Percentiles rank a stretch among this genome's conserved stretches.
Conservation (phyloP, 1,140 invertebrate species). For the Armadillidium nasatum region DNA sequence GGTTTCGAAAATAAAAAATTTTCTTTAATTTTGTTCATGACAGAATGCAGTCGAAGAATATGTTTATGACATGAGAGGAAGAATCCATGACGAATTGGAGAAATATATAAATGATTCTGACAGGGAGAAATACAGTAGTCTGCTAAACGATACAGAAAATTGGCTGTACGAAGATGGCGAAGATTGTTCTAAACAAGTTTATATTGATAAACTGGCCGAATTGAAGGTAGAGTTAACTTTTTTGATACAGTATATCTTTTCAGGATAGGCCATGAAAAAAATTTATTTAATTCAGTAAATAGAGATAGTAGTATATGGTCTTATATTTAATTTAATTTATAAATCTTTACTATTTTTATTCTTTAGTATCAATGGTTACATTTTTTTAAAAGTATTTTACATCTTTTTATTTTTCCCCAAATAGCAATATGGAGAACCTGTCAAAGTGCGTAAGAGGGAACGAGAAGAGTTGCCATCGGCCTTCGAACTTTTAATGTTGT, state of each 20-base stretch:
- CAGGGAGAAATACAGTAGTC: slow-evolving; percentile 60
- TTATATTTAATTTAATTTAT: no score
- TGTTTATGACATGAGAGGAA: slow-evolving; percentile 89
- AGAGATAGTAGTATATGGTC: no score
- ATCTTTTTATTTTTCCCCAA: no score
- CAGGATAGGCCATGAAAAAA: no score
- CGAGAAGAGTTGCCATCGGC: slow-evolving; percentile 67
- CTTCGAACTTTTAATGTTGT: slow-evolving; percentile 68
- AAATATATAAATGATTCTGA: slow-evolving; percentile 70
- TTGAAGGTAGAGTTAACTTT: slow-evolving; percentile 57
- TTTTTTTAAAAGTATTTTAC: no score
- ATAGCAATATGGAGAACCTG: slow-evolving; percentile 67
- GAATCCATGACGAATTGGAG: slow-evolving; percentile 70
- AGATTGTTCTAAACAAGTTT: slow-evolving; percentile 80
- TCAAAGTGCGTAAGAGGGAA: slow-evolving; percentile 72
- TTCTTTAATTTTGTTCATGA: not conserved
- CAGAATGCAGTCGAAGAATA: slow-evolving; percentile 94
- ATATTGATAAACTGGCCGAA: slow-evolving; percentile 60
- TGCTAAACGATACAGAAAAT: slow-evolving; percentile 80
- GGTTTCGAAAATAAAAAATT: not conserved
- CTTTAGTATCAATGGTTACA: no score
- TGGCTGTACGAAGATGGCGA: slow-evolving; percentile 96
- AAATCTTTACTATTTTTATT: no score
- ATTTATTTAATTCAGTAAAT: no score
- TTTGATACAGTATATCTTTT: no score